Evolutionary conservation across 2,797 vertebrate species (phyloP), one percentile per base, ranked within the genome.

Genomic region (Argentina silus): DNA sequence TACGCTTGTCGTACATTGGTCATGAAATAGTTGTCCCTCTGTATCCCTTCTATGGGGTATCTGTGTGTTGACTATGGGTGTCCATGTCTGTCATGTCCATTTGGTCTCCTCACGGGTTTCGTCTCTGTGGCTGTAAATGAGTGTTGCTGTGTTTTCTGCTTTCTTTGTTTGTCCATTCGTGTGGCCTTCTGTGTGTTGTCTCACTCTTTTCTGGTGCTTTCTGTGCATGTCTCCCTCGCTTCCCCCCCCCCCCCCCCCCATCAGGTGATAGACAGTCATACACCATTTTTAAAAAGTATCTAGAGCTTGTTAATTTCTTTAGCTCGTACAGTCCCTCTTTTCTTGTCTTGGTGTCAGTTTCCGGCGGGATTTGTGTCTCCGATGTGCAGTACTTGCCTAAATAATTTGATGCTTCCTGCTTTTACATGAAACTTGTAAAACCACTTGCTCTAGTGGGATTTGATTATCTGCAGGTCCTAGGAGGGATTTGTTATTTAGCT

Each of bases 1-100:
- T 84, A 83, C 84, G 67, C 73, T 3, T 0, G 21, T 21, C 76
- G 78, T 87, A 86, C 86, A 92, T 91, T 86, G 64, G 27, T 64
- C 70, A 68, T 67, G 51, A 56, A 50, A 68, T 76, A 84, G 1
- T 14, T 53, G 15, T 63, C 11, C 60, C 36, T n/a, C n/a, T n/a
- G n/a, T n/a, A n/a, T n/a, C n/a, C n/a, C n/a, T n/a, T n/a, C n/a
- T n/a, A n/a, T n/a, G n/a, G n/a, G n/a, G 67, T 27, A 59, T 80
- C 63, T 27, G 50, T 60, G 43, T 56, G 51, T 60, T 68, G 62
- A 74, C 11, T 61, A 59, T 51, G 6, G 69, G 27, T 73, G 57
- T 76, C 45, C 55, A 2, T 62, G 51, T 76, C 60, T 67, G 6
- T 42, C 21, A 3, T 21, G 27, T 61, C 36, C 8, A 21, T 21